Evolutionary conservation across 2,113 vertebrate genomes (phyloP).

Genomic region (Amphiprion ocellaris): DNA sequence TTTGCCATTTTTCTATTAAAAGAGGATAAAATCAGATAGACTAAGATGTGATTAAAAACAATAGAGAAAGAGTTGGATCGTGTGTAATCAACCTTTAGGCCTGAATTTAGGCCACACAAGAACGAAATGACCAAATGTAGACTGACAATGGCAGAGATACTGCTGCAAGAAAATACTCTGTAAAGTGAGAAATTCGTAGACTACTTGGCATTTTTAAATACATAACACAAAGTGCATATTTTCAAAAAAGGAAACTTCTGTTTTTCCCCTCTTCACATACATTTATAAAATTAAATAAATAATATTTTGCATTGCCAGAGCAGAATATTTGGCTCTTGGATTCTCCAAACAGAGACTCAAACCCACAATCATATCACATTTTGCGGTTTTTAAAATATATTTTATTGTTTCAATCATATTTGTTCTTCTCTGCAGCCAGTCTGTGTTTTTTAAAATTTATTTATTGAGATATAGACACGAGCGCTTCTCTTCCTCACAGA

Average conservation of each 20-base stretch:
- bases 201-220: neutral
- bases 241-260: too few species aligned
- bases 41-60: neutral
- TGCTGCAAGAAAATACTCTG: neutral
- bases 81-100: neutral
- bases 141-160: neutral
- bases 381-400: too few species aligned
- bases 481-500: slow-evolving; percentile 49
- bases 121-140: neutral
- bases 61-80: neutral
- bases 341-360: neutral
- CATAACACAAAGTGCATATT: neutral
- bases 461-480: slow-evolving; percentile 53
- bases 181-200: neutral
- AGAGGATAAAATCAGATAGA: neutral
- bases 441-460: slow-evolving; percentile 32
- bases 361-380: neutral
- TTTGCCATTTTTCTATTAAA: neutral
- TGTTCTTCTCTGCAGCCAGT: slow-evolving; percentile 25
- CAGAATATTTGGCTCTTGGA: neutral
- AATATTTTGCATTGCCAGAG: neutral
- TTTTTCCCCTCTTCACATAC: neutral
- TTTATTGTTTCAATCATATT: neutral
- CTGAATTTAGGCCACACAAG: slow-evolving; percentile 34
- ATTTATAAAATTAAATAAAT: slow-evolving; percentile 8